Base-by-base conservation (phyloP, 2,113 vertebrate genomes). In the Xiphorhynchus elegans region DNA sequence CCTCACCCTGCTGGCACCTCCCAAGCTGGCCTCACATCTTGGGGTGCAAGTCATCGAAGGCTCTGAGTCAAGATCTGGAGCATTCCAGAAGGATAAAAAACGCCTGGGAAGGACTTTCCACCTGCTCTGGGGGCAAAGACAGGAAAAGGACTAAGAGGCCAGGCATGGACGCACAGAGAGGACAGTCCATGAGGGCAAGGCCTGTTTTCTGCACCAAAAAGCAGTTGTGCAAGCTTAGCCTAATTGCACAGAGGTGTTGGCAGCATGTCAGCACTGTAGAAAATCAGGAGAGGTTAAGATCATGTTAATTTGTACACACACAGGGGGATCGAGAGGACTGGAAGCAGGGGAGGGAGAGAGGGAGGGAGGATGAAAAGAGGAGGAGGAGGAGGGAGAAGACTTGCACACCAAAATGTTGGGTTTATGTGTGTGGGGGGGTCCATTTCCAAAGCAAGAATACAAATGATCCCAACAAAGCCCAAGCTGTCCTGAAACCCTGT, bases 401-500 rank as follows among this genome's bases (percentile, higher is more conserved):
- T 97, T 94, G 95, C 97, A 98, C 97, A 91, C 77, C 96, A 98
- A 98, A 98, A 98, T 97, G 97, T 96, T 97, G 98, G 97, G 98
- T 98, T 95, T 87, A 9, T 93, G 47, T 37, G 69, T 52, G 90
- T 26, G 62, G 85, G 49, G 80, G 94, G 81, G 93, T 91, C 89
- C 92, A 97, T 98, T 98, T 98, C 98, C 98, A 98, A 97, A 98
- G 98, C 98, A 97, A 98, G 97, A 97, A 98, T 98, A 98, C 98
- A 98, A 98, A 98, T 97, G 98, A 98, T 98, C 97, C 98, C 98
- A 98, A 99, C 98, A 99, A 99, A 99, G 98, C 98, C 98, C 98
- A 98, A 97, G 97, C 98, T 98, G 98, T 98, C 98, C 98, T 96
- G 95, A 98, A 99, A 98, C 98, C 99, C 99, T 99, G 99, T 99